Base-by-base conservation (phyloP, 2,888 invertebrate species). In the Drosophila paramelanica region DNA sequence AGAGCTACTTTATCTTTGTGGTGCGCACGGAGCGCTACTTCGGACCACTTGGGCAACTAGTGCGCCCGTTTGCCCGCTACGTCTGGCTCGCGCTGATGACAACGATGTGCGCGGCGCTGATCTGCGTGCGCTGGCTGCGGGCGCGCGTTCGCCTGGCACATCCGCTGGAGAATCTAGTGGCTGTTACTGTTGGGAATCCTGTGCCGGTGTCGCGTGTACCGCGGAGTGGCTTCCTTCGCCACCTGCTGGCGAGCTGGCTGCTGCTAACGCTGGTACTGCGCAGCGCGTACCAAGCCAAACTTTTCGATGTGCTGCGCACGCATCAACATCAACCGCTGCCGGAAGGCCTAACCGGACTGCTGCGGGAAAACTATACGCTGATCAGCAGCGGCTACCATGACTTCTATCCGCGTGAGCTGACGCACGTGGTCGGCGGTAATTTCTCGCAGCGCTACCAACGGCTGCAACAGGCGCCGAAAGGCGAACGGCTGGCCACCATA, bases 241-340 rank as follows among this genome's bases (percentile, higher is more conserved):
- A 84, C 14, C 50, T 91, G 8, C 36, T 91, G 3, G 67, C 80
- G 49, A 49, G 77, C 8, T 91, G 91, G 91, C 45, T 92, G 8
- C 36, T 90, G 1, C 60, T 79, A 2, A 81, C 89, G 0, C 53
- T 91, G 3, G 78, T 91, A 10, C 46, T 92, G 33, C 89, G 91
- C 2, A 88, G 84, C 41, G 90, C 90, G 31, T 92, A 91, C 52
- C 91, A 91, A 68, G 91, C 90, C 1, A 90, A 90, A n/a, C 43
- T 91, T 31, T 91, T 89, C 46, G 89, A 90, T 23, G 79, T 89
- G 17, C 62, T 91, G 53, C 89, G 91, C 7, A 59, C 72, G 23
- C 73, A 77, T 0, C 64, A 57, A 5, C 74, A 79, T 7, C 50
- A 67, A 4, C 71, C 67, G 3, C 27, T 87, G 60, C 91, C 91